Conservation (phyloP, 2,797 vertebrate species). For the Sternotherus odoratus region DNA sequence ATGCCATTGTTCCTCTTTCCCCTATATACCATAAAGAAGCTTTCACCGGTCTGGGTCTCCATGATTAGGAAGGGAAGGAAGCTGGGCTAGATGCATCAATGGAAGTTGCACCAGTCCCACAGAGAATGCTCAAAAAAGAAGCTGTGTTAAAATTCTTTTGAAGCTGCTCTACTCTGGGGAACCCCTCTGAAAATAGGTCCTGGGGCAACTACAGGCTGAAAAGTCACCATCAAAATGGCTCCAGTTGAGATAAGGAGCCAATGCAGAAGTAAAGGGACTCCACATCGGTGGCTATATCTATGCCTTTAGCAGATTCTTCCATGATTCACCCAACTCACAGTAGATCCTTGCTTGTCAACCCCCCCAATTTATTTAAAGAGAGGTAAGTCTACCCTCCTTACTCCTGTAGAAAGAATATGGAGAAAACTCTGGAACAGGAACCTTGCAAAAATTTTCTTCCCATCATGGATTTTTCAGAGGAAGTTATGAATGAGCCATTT, state of each 20-base stretch:
- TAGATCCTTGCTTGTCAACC: neutral
- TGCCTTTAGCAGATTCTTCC: too few species aligned
- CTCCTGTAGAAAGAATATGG: neutral
- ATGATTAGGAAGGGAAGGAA: neutral
- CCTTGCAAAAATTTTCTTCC: neutral
- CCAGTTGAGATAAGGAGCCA: constrained; percentile 4
- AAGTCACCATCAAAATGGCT: neutral
- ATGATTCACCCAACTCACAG: neutral
- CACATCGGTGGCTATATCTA: neutral
- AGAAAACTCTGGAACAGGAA: neutral
- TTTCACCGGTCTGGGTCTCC: neutral
- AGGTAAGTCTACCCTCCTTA: neutral
- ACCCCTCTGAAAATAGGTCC: neutral
- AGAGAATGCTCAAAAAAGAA: neutral
- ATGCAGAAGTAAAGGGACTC: neutral
- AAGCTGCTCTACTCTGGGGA: neutral
- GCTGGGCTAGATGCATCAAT: neutral
- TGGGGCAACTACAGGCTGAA: neutral
- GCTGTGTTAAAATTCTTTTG: neutral
- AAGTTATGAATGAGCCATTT: neutral
- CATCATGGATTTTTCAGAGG: neutral
- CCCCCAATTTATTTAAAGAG: neutral
- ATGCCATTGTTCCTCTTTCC: neutral
- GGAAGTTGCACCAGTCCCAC: neutral
- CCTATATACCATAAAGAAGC: neutral